Conservation (phyloP, 2,113 vertebrate genomes). For the Eulemur macaco region DNA sequence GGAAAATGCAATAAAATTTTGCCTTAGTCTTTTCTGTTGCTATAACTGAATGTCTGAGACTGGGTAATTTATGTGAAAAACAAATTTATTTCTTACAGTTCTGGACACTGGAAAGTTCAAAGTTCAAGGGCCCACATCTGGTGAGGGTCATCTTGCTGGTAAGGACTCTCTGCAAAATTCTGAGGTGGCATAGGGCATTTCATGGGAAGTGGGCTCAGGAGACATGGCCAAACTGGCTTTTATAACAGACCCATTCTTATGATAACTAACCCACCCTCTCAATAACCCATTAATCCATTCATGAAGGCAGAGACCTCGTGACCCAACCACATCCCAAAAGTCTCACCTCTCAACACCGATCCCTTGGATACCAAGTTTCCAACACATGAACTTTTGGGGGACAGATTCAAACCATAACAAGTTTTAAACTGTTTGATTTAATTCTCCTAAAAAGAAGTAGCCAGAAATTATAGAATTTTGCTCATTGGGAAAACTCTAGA, state of each 20-base stretch:
- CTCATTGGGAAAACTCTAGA: background rate
- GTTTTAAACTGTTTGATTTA: background rate
- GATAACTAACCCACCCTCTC: background rate
- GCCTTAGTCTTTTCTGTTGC: background rate
- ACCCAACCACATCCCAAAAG: background rate
- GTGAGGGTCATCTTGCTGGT: background rate
- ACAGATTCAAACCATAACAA: background rate
- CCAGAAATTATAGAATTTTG: conserved; percentile 38
- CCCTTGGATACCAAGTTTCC: background rate
- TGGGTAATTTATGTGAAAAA: background rate
- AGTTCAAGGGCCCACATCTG: background rate
- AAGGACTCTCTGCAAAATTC: background rate
- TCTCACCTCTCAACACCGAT: background rate
- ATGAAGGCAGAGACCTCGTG: background rate
- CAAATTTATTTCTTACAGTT: background rate
- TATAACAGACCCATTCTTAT: background rate
- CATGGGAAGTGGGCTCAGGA: background rate
- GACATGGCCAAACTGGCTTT: background rate
- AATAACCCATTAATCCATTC: background rate
- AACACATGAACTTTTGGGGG: background rate
- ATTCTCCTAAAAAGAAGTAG: conserved; percentile 7
- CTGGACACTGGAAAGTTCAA: background rate
- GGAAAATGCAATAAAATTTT: background rate
- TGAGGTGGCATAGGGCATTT: background rate
- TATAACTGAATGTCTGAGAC: background rate